These are phyloP conservation scores for Aricia agestis DNA, from an alignment of 1,140 invertebrate genomes.

Conservation along the genomic window DNA sequence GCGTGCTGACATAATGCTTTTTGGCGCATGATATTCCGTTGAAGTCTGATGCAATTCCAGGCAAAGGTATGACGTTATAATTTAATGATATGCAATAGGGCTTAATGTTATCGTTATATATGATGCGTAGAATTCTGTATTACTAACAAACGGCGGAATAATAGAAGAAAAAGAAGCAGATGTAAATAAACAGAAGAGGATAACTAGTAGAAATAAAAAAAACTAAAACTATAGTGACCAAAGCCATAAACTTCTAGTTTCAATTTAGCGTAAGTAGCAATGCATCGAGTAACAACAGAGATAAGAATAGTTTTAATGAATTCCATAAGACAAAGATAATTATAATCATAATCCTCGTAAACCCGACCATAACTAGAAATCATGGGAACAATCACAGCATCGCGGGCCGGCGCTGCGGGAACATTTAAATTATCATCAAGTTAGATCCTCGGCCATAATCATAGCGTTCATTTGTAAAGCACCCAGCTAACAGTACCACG, in stretches of 20 bases:
- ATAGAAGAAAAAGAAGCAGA: too few relatives aligned
- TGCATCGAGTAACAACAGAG: not conserved
- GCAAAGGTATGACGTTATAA: not conserved
- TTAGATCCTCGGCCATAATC: conserved; percentile 66
- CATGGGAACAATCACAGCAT: conserved; percentile 52
- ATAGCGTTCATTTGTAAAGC: conserved; percentile 67
- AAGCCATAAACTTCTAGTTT: too few relatives aligned
- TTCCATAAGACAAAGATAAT: conserved; percentile 32
- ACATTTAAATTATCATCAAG: conserved; percentile 68
- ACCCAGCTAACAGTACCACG: conserved; percentile 61
- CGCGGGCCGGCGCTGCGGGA: conserved; percentile 46
- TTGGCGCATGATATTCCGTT: conserved; percentile 10
- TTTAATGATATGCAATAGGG: not conserved
- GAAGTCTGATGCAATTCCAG: not conserved
- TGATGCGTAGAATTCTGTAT: too few relatives aligned
- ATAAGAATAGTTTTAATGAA: conserved; percentile 13
- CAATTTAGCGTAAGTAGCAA: too few relatives aligned
- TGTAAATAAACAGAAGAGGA: too few relatives aligned
- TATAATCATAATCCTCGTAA: conserved; percentile 55
- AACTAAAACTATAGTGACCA: too few relatives aligned
- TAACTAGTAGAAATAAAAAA: too few relatives aligned
- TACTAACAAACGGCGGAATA: too few relatives aligned
- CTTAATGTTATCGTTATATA: too few relatives aligned
- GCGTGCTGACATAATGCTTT: conserved; percentile 11
- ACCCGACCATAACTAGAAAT: conserved; percentile 53